A percentile compares a stretch with the other conserved stretches of the same genome.
phyloP scores from a whole-genome alignment of 2,797 vertebrate genomes.

The Vultur gryphus region DNA sequence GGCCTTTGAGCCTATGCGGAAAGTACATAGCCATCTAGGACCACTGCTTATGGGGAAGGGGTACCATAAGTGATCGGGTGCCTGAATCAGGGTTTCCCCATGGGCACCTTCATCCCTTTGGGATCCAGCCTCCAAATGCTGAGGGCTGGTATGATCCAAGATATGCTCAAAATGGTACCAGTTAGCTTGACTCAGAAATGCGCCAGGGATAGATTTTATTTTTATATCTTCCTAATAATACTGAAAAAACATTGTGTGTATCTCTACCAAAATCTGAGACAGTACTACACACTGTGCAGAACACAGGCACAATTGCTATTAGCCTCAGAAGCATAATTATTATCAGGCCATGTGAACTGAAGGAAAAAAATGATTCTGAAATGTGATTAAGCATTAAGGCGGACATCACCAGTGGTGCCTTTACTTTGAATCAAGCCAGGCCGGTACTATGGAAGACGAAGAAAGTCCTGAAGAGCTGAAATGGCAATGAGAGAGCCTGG shows the following conservation, averaged over 20 bases:
- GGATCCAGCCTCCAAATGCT: not conserved
- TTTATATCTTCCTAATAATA: not conserved
- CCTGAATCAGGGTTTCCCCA: not conserved
- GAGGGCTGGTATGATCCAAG: not conserved
- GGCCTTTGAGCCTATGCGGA: not conserved
- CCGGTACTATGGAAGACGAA: not conserved
- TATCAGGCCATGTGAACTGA: not conserved
- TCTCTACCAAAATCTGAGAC: not conserved
- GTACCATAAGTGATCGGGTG: not conserved
- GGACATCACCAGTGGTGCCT: not conserved
- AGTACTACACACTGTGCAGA: not conserved
- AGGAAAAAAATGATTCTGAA: not conserved
- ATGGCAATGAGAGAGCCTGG: not conserved
- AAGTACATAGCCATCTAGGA: not conserved
- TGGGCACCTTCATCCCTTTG: not conserved
- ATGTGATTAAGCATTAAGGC: not conserved
- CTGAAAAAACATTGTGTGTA: not conserved
- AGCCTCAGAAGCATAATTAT: not conserved
- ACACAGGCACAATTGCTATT: not conserved
- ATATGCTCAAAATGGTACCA: not conserved
- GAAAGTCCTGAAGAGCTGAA: not conserved
- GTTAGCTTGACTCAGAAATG: not conserved
- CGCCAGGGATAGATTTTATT: not conserved
- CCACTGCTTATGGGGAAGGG: not conserved
- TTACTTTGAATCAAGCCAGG: not conserved